A percentile compares a stretch with the other conserved stretches of the same genome.
Evolutionary conservation across 1,140 invertebrate species (phyloP).

Genomic region (Eriocheir sinensis): DNA sequence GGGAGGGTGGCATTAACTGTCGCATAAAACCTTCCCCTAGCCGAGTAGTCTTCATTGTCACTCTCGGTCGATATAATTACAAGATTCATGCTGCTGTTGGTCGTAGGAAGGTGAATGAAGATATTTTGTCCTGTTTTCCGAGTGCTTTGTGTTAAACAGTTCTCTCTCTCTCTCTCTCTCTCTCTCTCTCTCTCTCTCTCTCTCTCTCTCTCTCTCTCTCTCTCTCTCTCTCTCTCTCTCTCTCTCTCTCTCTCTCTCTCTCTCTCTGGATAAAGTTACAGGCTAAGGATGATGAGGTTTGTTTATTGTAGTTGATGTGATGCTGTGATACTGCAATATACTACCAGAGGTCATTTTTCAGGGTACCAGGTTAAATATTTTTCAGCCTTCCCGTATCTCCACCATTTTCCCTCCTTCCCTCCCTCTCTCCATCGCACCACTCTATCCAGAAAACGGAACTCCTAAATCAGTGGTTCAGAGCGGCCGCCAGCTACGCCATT

Average conservation of each 20-base stretch:
- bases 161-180: conserved; percentile 19
- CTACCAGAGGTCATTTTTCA: background rate
- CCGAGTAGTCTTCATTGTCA: conserved; percentile 56
- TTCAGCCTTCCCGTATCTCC: background rate
- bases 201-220: conserved; percentile 50
- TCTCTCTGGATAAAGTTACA: background rate
- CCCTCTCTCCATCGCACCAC: conserved; percentile 36
- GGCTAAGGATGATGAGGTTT: background rate
- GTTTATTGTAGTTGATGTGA: conserved; percentile 13
- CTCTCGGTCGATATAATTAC: conserved; percentile 56
- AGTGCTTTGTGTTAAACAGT: background rate
- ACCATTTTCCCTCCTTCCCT: background rate
- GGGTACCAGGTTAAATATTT: background rate
- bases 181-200: conserved; percentile 31
- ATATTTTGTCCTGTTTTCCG: background rate
- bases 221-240: conserved; percentile 30
- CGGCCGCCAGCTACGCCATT: conserved; percentile 58
- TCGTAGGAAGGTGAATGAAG: background rate
- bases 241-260: conserved; percentile 49
- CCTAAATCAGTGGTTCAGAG: conserved; percentile 65
- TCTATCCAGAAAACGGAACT: conserved; percentile 59
- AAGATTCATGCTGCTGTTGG: background rate
- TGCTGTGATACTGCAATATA: background rate
- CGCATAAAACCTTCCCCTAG: conserved; percentile 36
- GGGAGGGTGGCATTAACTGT: conserved; percentile 46